These are phyloP conservation scores for Sciurus niger DNA, from an alignment of 2,113 vertebrate species.

Conservation along the genomic window DNA sequence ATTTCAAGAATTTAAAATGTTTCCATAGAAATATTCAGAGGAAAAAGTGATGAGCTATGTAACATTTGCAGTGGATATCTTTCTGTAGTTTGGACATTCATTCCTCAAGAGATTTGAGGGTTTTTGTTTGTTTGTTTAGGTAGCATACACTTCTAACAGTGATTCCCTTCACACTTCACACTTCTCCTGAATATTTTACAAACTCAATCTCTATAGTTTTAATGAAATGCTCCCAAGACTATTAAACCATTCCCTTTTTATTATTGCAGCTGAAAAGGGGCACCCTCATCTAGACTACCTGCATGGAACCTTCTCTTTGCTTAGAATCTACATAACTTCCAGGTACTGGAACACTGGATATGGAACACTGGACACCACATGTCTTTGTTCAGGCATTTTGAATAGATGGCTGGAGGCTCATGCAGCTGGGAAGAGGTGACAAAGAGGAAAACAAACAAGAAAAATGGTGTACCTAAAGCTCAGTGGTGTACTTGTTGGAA, in stretches of 20 bases:
- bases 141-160: neutral
- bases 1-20: constrained; percentile 71
- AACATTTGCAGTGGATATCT: constrained; percentile 1
- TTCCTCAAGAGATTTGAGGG: constrained; percentile 58
- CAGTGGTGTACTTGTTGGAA: neutral
- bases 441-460: constrained; percentile 8
- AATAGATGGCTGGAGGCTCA: neutral
- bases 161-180: neutral
- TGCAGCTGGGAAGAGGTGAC: neutral
- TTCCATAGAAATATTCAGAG: constrained; percentile 70
- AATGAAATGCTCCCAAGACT: neutral
- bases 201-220: neutral
- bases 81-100: constrained; percentile 66
- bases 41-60: constrained; percentile 60
- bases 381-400: neutral
- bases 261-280: neutral
- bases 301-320: neutral
- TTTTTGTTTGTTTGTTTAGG: neutral
- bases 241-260: neutral
- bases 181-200: constrained; percentile 20
- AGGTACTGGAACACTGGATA: neutral
- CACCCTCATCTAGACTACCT: neutral
- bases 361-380: neutral
- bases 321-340: neutral
- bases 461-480: constrained; percentile 21